Conservation (phyloP, 2,113 vertebrate species). For the Acinonyx jubatus region DNA sequence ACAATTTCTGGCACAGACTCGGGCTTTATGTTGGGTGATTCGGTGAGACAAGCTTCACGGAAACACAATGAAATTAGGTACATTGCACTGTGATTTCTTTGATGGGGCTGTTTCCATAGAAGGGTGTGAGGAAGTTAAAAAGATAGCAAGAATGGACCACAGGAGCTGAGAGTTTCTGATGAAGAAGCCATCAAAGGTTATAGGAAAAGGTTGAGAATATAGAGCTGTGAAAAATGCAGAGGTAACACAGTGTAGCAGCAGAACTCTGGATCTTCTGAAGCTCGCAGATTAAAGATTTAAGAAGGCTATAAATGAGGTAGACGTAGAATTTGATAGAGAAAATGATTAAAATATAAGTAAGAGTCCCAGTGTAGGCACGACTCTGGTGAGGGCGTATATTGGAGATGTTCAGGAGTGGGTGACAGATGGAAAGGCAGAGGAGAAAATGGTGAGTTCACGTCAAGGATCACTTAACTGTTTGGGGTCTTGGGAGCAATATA, state of each 20-base stretch:
- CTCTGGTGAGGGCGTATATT: neutral
- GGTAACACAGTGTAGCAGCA: neutral
- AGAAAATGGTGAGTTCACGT: neutral
- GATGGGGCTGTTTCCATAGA: neutral
- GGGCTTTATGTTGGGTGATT: neutral
- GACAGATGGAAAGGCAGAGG: neutral
- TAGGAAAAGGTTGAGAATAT: slow-evolving; percentile 42
- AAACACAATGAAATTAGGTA: neutral
- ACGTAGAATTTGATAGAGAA: slow-evolving; percentile 48
- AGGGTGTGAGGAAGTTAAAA: neutral
- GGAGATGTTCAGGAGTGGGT: neutral
- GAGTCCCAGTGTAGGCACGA: neutral
- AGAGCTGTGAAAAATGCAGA: slow-evolving; percentile 51
- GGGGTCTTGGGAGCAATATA: neutral
- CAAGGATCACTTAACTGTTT: neutral
- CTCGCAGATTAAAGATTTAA: slow-evolving; percentile 59
- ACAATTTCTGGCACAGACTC: neutral
- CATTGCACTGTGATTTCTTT: neutral
- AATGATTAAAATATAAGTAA: slow-evolving; percentile 58
- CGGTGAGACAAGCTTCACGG: neutral
- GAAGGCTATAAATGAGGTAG: slow-evolving; percentile 1
- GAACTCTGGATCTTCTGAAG: slow-evolving; percentile 38
- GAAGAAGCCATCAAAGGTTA: slow-evolving; percentile 15
- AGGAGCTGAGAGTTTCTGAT: neutral
- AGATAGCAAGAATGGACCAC: neutral